These are phyloP conservation scores for Tanytarsus gracilentus DNA, from an alignment of 2,888 invertebrate species.

Conservation along the genomic window DNA sequence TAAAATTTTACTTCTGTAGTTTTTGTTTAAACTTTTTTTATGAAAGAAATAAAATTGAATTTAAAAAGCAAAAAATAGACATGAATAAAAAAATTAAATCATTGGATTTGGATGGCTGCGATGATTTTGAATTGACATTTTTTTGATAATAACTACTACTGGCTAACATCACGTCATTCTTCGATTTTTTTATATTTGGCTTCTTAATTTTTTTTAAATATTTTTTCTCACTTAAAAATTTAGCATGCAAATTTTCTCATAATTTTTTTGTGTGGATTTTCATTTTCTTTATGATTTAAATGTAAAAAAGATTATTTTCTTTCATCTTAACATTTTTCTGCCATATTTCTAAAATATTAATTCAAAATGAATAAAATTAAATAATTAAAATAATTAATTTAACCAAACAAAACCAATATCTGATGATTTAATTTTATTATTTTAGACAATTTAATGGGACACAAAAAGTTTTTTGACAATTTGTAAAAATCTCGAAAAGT, in stretches of 20 bases:
- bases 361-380: slow-evolving; percentile 3
- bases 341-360: background rate
- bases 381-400: slow-evolving; percentile 19
- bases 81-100: slow-evolving; percentile 25
- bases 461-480: slow-evolving; percentile 29
- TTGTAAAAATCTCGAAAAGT: slow-evolving; percentile 23
- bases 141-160: slow-evolving; percentile 4
- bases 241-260: too few species aligned
- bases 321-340: background rate
- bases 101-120: slow-evolving; percentile 24
- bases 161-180: background rate
- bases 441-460: slow-evolving; percentile 29
- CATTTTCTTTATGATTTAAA: background rate
- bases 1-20: too few species aligned
- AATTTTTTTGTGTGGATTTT: background rate
- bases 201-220: background rate
- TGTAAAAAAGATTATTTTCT: background rate
- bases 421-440: slow-evolving; percentile 30
- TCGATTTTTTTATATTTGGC: background rate
- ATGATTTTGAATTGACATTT: background rate
- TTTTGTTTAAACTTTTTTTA: slow-evolving; percentile 1
- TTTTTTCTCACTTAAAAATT: background rate
- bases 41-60: background rate
- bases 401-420: slow-evolving; percentile 28
- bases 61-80: background rate